phyloP scores from a whole-genome alignment of 2,888 invertebrate species.

The Epirrhoe tristata region DNA sequence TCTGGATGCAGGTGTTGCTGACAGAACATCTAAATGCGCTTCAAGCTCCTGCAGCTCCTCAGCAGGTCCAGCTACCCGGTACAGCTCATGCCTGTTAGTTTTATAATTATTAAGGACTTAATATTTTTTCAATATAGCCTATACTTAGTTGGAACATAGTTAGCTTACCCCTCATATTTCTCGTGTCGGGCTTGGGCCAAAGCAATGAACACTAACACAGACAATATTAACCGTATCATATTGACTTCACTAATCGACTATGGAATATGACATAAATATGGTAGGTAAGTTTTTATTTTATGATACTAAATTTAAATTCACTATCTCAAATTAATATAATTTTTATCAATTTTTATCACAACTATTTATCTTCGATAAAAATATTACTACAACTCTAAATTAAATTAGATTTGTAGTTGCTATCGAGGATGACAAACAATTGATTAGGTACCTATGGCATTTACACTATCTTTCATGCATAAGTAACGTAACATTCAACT shows the following conservation, averaged over 20 bases:
- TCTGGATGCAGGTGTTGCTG: slow-evolving; percentile 60
- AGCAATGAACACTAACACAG: slow-evolving; percentile 55
- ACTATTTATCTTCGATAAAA: too few relatives aligned
- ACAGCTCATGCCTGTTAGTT: slow-evolving; percentile 63
- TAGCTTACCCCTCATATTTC: slow-evolving; percentile 76
- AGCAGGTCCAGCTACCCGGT: slow-evolving; percentile 62
- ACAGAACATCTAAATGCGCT: slow-evolving; percentile 63
- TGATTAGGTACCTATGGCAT: too few relatives aligned
- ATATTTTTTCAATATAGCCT: not conserved
- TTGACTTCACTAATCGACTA: slow-evolving; percentile 44
- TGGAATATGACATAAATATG: slow-evolving; percentile 20
- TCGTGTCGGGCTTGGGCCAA: slow-evolving; percentile 67
- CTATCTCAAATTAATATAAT: too few relatives aligned
- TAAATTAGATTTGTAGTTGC: too few relatives aligned
- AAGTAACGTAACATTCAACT: too few relatives aligned
- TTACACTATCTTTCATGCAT: too few relatives aligned
- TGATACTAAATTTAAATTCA: too few relatives aligned
- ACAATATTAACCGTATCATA: slow-evolving; percentile 62
- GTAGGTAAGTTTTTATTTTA: not conserved
- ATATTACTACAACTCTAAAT: too few relatives aligned
- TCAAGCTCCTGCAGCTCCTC: slow-evolving; percentile 61
- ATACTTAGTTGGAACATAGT: not conserved
- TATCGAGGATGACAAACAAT: too few relatives aligned
- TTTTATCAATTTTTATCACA: too few relatives aligned
- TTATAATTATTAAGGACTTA: not conserved